Evolutionary conservation across 2,113 vertebrate species (phyloP).

Genomic region (Chaetura pelagica): DNA sequence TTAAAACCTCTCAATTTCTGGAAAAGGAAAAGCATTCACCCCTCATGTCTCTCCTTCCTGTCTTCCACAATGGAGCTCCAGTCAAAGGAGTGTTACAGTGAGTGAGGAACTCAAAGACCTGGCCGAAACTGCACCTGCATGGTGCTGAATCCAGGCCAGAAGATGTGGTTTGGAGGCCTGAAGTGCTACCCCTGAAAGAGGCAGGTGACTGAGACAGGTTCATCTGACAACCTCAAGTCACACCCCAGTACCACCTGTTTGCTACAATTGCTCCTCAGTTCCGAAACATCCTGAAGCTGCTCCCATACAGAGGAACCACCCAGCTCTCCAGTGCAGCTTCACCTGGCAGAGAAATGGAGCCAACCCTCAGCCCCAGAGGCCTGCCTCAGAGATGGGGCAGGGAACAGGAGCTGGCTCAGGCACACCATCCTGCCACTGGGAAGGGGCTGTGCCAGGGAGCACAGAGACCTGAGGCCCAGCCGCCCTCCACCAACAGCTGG

Average conservation of each 20-base stretch:
- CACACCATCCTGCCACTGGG: too few relatives aligned
- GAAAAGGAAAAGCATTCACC: background rate
- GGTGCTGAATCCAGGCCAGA: background rate
- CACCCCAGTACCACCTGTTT: background rate
- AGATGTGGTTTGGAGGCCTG: background rate
- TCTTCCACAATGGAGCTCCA: background rate
- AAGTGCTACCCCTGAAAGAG: background rate
- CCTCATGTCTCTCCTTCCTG: background rate
- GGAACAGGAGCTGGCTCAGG: too few relatives aligned
- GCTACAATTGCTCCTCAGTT: fast-evolving
- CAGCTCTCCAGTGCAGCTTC: background rate
- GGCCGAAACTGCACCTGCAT: background rate
- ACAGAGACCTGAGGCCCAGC: background rate
- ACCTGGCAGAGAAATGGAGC: background rate
- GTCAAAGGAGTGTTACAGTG: fast-evolving
- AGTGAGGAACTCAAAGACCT: fast-evolving
- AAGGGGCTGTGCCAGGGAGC: too few relatives aligned
- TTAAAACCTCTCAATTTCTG: background rate
- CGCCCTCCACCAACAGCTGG: fast-evolving
- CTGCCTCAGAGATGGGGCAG: background rate
- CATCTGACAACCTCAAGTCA: background rate
- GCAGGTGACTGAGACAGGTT: background rate
- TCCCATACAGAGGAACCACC: background rate
- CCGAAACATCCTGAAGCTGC: background rate
- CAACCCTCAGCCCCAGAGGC: fast-evolving